These are phyloP conservation scores for Sphaerophoria taeniata DNA, from an alignment of 2,888 invertebrate species.

Conservation along the genomic window DNA sequence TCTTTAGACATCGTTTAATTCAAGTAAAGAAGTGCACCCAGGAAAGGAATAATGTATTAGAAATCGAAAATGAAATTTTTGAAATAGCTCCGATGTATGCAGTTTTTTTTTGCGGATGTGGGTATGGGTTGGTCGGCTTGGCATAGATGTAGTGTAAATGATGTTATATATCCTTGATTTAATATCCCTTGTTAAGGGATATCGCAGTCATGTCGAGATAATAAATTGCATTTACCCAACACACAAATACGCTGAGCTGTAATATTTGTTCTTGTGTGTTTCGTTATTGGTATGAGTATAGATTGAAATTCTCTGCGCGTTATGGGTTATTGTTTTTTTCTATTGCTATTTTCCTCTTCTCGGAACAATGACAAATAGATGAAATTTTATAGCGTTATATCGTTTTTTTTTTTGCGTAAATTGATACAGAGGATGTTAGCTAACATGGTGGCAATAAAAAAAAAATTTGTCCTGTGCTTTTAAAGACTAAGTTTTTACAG, in stretches of 20 bases:
- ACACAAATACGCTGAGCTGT: conserved; percentile 39
- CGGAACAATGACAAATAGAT: too few relatives aligned
- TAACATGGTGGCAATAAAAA: too few relatives aligned
- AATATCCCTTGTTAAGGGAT: conserved; percentile 38
- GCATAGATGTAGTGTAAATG: conserved; percentile 1
- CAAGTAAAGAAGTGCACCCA: background rate
- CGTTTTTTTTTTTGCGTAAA: too few relatives aligned
- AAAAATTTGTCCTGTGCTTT: too few relatives aligned
- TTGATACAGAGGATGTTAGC: too few relatives aligned
- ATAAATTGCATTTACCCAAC: conserved; percentile 65
- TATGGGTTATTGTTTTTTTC: conserved; percentile 14
- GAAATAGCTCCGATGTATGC: conserved; percentile 1
- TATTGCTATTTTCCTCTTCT: too few relatives aligned
- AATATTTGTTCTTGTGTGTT: conserved; percentile 2
- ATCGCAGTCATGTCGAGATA: conserved; percentile 60
- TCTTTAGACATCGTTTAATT: conserved; percentile 44
- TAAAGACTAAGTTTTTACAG: too few relatives aligned
- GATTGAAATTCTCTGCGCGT: conserved; percentile 20
- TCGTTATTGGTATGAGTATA: background rate
- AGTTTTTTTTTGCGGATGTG: background rate
- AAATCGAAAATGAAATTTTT: conserved; percentile 5
- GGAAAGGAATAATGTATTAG: too few relatives aligned
- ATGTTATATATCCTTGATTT: conserved; percentile 24
- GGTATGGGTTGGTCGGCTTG: background rate
- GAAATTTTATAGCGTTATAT: too few relatives aligned